These are phyloP conservation scores for Sebastes cheni DNA, from an alignment of 2,797 vertebrate species.

Conservation along the genomic window DNA sequence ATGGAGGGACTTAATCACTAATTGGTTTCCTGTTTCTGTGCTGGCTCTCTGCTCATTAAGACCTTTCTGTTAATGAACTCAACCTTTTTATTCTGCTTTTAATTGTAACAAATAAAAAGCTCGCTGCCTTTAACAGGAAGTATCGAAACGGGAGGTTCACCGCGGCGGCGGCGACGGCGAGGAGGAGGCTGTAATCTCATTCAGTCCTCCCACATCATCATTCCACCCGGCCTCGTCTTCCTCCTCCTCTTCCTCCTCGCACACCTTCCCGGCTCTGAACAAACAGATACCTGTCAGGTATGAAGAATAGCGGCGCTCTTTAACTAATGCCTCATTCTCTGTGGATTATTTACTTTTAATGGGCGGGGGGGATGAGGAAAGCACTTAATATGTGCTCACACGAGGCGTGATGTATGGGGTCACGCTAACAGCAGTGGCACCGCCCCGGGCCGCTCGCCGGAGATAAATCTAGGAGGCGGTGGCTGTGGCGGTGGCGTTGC, in stretches of 20 bases:
- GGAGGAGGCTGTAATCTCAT: neutral
- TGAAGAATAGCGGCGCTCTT: conserved; percentile 75
- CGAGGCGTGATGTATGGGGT: conserved; percentile 83
- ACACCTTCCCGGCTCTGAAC: conserved; percentile 53
- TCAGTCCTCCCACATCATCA: conserved; percentile 54
- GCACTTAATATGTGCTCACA: conserved; percentile 84
- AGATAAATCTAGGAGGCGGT: conserved; percentile 73
- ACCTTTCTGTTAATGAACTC: conserved; percentile 78
- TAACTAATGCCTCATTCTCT: conserved; percentile 75
- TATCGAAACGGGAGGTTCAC: too few species aligned
- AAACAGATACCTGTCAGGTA: conserved; percentile 80
- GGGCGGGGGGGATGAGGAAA: conserved; percentile 71
- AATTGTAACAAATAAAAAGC: conserved; percentile 13
- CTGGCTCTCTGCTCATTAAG: conserved; percentile 68
- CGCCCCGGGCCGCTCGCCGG: conserved; percentile 59
- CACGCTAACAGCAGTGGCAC: conserved; percentile 63
- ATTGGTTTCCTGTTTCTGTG: conserved; percentile 68
- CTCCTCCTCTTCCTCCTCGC: conserved; percentile 32
- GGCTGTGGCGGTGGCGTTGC: too few species aligned
- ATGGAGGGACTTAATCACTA: conserved; percentile 68
- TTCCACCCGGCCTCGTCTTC: conserved; percentile 11
- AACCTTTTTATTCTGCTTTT: conserved; percentile 30
- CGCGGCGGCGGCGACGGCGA: too few species aligned
- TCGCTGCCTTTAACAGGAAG: neutral
- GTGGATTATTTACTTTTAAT: conserved; percentile 86